phyloP scores from a whole-genome alignment of 2,888 invertebrate genomes.

The Nephrotoma flavescens region DNA sequence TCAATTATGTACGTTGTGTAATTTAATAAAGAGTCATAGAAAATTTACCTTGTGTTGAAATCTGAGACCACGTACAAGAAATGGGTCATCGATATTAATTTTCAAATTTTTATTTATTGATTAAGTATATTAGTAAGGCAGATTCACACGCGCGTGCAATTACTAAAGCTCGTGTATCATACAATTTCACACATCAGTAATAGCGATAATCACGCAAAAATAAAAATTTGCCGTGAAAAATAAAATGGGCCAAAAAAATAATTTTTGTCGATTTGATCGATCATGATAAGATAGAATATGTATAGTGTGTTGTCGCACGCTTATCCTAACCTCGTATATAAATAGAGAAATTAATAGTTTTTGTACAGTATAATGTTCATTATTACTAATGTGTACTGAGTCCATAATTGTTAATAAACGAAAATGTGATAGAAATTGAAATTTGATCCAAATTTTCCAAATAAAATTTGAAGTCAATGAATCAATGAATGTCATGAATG shows the following conservation, averaged over 20 bases:
- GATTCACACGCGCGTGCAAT: background rate
- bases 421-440: background rate
- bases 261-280: background rate
- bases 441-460: too few species aligned
- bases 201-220: background rate
- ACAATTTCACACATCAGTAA: background rate
- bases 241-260: background rate
- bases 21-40: background rate
- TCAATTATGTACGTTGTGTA: background rate
- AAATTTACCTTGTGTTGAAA: background rate
- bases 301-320: background rate
- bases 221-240: background rate
- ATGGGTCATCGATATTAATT: background rate
- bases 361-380: background rate
- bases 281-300: background rate
- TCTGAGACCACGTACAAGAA: background rate
- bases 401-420: background rate
- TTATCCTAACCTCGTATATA: too few species aligned
- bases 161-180: background rate
- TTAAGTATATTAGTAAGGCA: too few species aligned
- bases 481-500: too few species aligned
- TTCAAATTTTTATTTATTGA: too few species aligned
- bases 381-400: background rate
- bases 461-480: too few species aligned
- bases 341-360: background rate